Evolutionary conservation across 2,113 vertebrate genomes (phyloP).

Genomic region (Pagrus major): DNA sequence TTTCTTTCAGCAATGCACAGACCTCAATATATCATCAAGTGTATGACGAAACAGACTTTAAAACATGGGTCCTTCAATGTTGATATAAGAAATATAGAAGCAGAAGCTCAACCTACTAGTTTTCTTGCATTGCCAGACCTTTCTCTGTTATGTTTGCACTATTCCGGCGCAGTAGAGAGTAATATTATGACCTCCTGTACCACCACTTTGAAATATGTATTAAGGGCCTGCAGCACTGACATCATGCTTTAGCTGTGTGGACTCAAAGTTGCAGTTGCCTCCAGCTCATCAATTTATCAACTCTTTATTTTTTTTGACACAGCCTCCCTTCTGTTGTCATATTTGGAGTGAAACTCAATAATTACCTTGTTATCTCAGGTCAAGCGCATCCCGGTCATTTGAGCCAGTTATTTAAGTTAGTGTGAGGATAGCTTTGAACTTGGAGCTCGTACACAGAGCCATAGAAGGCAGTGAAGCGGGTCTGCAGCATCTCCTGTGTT

Average conservation of each 20-base stretch:
- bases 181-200: neutral
- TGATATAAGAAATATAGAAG: neutral
- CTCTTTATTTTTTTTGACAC: neutral
- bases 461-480: slow-evolving; percentile 59
- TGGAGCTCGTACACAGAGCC: slow-evolving; percentile 25
- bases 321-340: slow-evolving; percentile 17
- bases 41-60: neutral
- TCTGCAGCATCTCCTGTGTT: neutral
- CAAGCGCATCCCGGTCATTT: slow-evolving; percentile 33
- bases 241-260: neutral
- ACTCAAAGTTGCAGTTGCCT: neutral
- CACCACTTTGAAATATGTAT: neutral
- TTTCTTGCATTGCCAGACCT: neutral
- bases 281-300: slow-evolving; percentile 5
- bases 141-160: neutral
- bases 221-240: neutral
- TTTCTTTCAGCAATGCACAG: neutral
- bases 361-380: neutral
- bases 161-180: neutral
- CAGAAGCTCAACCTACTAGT: neutral
- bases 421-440: slow-evolving; percentile 14
- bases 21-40: neutral
- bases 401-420: slow-evolving; percentile 48
- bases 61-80: neutral
- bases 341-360: slow-evolving; percentile 15